These are phyloP conservation scores for Dendronephthya gigantea DNA, from an alignment of 64 coral and sea anemone genomes.

Conservation along the genomic window DNA sequence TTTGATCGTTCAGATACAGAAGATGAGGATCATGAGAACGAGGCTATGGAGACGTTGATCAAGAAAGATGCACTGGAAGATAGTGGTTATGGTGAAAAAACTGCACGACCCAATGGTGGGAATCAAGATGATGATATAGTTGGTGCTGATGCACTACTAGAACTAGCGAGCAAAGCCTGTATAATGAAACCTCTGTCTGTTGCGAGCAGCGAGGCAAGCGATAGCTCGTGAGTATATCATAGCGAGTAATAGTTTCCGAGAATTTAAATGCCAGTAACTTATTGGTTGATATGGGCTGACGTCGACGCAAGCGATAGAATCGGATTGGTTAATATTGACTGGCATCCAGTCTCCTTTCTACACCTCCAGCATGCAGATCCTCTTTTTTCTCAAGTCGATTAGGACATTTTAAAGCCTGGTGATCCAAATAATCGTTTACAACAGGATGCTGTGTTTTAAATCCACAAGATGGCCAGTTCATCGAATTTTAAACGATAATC, in stretches of 20 bases:
- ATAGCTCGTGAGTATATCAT: not conserved
- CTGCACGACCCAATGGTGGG: not conserved
- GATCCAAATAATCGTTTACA: too few species aligned
- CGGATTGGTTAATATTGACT: not conserved
- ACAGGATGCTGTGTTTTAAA: too few species aligned
- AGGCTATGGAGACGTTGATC: not conserved
- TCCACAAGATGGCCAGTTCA: too few species aligned
- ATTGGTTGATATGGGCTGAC: too few species aligned
- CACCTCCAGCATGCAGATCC: too few species aligned
- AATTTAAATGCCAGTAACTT: not conserved
- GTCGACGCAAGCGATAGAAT: not conserved
- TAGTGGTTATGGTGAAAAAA: conserved; percentile 7
- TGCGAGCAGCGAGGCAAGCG: not conserved
- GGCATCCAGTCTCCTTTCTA: not conserved
- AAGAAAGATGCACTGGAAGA: not conserved
- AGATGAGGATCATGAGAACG: not conserved
- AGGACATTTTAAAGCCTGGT: too few species aligned
- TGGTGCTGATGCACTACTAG: not conserved
- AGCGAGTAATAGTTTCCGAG: not conserved
- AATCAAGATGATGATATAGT: not conserved
- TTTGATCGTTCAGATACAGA: conserved; percentile 12
- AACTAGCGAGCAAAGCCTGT: conserved; percentile 9
- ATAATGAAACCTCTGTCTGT: not conserved
- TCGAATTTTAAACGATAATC: too few species aligned
- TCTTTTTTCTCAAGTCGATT: too few species aligned